These are phyloP conservation scores for Sorex araneus DNA, from an alignment of 2,113 vertebrate species.

Conservation along the genomic window DNA sequence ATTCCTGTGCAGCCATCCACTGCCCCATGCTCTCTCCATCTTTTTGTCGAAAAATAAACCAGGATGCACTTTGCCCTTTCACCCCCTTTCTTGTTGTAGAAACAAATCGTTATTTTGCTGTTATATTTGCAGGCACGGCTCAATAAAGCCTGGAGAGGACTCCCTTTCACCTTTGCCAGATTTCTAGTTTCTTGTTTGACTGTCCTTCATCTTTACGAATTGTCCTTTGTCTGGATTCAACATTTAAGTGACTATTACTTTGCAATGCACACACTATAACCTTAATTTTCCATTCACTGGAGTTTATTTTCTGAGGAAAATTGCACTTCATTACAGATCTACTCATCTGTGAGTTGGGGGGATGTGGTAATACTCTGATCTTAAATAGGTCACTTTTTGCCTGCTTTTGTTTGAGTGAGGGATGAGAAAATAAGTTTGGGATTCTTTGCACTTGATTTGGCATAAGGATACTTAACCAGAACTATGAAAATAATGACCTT, in stretches of 20 bases:
- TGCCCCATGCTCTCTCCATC: neutral
- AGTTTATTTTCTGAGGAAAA: constrained; percentile 87
- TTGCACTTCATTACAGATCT: constrained; percentile 85
- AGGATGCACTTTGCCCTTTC: neutral
- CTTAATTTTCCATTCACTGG: constrained; percentile 83
- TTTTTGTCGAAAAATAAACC: constrained; percentile 59
- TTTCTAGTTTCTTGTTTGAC: constrained; percentile 85
- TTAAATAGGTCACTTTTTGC: constrained; percentile 22
- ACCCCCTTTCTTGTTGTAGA: constrained; percentile 44
- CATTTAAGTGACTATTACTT: constrained; percentile 83
- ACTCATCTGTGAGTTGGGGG: constrained; percentile 80
- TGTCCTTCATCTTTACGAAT: constrained; percentile 86
- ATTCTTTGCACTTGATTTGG: constrained; percentile 29
- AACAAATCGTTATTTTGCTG: constrained; percentile 74
- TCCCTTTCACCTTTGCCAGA: constrained; percentile 80
- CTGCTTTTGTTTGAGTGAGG: constrained; percentile 15
- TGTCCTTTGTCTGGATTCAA: constrained; percentile 83
- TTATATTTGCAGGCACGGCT: constrained; percentile 74
- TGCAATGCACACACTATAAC: constrained; percentile 80
- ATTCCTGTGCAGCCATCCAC: neutral
- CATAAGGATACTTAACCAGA: constrained; percentile 55
- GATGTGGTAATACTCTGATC: constrained; percentile 70
- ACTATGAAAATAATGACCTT: neutral
- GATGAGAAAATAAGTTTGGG: neutral
- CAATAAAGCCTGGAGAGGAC: constrained; percentile 68